Percentiles rank a stretch among this genome's conserved stretches.
Conservation (phyloP, 2,888 invertebrate species). For the Celastrina argiolus region DNA sequence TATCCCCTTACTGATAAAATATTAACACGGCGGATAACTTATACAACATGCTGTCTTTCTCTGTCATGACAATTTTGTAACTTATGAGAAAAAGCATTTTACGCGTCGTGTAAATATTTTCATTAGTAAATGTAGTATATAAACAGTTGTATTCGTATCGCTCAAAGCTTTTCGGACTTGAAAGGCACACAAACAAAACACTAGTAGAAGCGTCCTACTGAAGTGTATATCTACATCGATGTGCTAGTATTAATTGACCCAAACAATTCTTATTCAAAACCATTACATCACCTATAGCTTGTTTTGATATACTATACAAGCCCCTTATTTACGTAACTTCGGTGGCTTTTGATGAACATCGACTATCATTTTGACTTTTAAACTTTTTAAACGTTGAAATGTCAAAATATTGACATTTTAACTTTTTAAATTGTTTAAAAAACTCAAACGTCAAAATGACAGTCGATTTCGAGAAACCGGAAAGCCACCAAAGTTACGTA, state of each 20-base stretch:
- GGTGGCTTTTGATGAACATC: too few relatives aligned
- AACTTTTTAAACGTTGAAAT: neutral
- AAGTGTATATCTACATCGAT: neutral
- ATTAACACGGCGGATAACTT: too few relatives aligned
- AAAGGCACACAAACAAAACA: neutral
- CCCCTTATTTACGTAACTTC: too few relatives aligned
- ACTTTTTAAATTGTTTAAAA: neutral
- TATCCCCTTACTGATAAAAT: too few relatives aligned
- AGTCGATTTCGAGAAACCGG: neutral
- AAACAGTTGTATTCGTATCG: neutral
- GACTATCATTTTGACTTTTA: too few relatives aligned
- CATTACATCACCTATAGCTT: constrained; percentile 1
- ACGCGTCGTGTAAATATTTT: too few relatives aligned
- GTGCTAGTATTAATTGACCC: neutral
- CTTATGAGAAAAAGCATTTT: too few relatives aligned
- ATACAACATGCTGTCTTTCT: too few relatives aligned
- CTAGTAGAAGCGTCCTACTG: constrained; percentile 1
- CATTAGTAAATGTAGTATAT: too few relatives aligned
- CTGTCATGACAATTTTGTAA: too few relatives aligned
- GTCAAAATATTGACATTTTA: too few relatives aligned
- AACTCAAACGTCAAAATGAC: neutral
- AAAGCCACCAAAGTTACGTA: too few relatives aligned
- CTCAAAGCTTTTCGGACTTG: neutral
- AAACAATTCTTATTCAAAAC: neutral
- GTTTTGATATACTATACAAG: constrained; percentile 6